Evolutionary conservation across 1,140 invertebrate species (phyloP).

Genomic region (Polyergus mexicanus): DNA sequence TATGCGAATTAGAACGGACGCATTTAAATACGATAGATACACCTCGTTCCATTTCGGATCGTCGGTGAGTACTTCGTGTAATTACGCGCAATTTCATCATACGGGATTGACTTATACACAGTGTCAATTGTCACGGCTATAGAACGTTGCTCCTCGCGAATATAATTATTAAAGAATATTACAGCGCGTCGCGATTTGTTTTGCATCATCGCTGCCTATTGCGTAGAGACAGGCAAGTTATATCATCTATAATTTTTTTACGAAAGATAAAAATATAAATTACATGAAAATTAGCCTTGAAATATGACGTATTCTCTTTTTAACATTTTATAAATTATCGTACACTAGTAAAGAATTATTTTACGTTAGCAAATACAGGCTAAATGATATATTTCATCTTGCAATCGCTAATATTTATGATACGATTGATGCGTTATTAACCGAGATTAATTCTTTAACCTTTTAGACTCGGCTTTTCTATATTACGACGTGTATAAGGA

Average conservation of each 20-base stretch:
- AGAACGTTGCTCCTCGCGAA: not conserved
- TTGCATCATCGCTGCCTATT: not conserved
- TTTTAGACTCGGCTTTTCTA: not conserved
- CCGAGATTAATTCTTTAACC: not conserved
- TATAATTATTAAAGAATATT: conserved; percentile 12
- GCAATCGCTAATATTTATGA: not conserved
- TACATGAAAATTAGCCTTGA: not conserved
- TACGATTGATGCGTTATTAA: not conserved
- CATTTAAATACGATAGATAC: conserved; percentile 22
- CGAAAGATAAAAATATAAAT: not conserved
- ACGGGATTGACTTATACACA: conserved; percentile 32
- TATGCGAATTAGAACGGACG: conserved; percentile 29
- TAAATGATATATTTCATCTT: not conserved
- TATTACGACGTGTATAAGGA: not conserved
- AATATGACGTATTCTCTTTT: not conserved
- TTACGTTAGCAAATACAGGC: not conserved
- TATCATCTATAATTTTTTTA: not conserved
- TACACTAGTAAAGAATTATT: not conserved
- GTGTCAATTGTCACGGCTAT: conserved; percentile 32
- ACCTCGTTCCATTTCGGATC: conserved; percentile 9
- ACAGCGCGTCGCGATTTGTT: not conserved
- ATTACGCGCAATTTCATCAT: conserved; percentile 39
- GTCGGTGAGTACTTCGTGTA: not conserved
- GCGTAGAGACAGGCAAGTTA: not conserved
- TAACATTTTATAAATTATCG: not conserved